phyloP scores from a whole-genome alignment of 2,113 vertebrate genomes.

The Otis tarda region DNA sequence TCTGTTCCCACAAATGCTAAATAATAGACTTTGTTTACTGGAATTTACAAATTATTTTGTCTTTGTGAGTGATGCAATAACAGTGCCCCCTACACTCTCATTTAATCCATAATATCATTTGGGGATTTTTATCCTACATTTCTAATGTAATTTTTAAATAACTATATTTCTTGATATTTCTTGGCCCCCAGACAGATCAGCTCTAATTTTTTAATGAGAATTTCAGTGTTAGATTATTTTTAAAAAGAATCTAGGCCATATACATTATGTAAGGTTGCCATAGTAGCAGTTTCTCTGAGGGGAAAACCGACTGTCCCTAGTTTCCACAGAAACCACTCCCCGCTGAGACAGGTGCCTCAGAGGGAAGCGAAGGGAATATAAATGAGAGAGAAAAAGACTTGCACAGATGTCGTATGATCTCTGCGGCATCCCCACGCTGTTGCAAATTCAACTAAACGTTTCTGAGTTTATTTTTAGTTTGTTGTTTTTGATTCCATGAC shows the following conservation, averaged over 20 bases:
- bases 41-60: slow-evolving; percentile 23
- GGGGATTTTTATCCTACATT: neutral
- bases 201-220: slow-evolving; percentile 22
- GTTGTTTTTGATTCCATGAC: neutral
- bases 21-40: neutral
- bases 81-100: neutral
- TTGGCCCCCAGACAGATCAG: neutral
- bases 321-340: slow-evolving; percentile 78
- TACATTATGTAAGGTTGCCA: slow-evolving; percentile 65
- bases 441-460: neutral
- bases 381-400: slow-evolving; percentile 29
- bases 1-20: neutral
- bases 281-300: slow-evolving; percentile 62
- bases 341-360: slow-evolving; percentile 69
- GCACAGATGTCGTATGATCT: neutral
- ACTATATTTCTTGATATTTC: neutral
- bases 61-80: neutral
- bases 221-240: slow-evolving; percentile 30
- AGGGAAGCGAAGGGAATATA: slow-evolving; percentile 51
- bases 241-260: slow-evolving; percentile 62
- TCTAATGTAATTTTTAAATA: neutral
- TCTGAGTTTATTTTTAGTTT: neutral
- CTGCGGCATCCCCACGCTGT: neutral
- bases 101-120: neutral
- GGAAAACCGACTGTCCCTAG: slow-evolving; percentile 20